phyloP scores from a whole-genome alignment of 1,140 invertebrate genomes.

The Procambarus virginalis region DNA sequence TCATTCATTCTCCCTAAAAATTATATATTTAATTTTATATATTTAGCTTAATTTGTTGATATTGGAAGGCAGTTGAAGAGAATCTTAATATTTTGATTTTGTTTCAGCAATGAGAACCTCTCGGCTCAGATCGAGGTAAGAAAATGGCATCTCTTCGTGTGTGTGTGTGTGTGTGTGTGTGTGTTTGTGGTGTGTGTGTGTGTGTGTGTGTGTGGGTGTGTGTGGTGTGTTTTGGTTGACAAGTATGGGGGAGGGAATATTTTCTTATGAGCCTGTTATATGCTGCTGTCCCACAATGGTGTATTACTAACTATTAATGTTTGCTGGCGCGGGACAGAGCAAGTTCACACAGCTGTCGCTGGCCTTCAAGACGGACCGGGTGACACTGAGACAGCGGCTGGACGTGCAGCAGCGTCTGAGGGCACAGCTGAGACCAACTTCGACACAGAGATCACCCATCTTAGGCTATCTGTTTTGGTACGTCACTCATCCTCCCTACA shows the following conservation, averaged over 20 bases:
- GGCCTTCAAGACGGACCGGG: conserved; percentile 77
- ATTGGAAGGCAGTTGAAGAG: no score
- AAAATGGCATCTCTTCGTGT: neutral
- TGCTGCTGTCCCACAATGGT: no score
- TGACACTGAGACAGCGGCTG: conserved; percentile 75
- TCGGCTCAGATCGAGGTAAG: conserved; percentile 61
- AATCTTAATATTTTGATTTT: neutral
- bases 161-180: neutral
- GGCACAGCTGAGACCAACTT: conserved; percentile 76
- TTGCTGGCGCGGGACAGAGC: conserved; percentile 71
- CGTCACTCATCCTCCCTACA: conserved; percentile 11
- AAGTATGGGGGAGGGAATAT: no score
- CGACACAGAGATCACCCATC: conserved; percentile 74
- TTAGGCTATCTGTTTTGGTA: conserved; percentile 74
- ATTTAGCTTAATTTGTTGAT: no score
- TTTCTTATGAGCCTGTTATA: no score
- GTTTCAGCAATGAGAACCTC: conserved; percentile 61
- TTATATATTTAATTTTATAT: no score
- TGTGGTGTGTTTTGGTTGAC: no score
- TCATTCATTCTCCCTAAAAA: no score
- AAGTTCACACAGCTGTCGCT: conserved; percentile 76
- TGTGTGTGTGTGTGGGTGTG: no score
- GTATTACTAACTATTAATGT: neutral
- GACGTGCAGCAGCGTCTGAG: conserved; percentile 76
- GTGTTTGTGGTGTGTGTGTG: no score